phyloP scores from a whole-genome alignment of 1,140 invertebrate genomes.

The Camponotus pennsylvanicus region DNA sequence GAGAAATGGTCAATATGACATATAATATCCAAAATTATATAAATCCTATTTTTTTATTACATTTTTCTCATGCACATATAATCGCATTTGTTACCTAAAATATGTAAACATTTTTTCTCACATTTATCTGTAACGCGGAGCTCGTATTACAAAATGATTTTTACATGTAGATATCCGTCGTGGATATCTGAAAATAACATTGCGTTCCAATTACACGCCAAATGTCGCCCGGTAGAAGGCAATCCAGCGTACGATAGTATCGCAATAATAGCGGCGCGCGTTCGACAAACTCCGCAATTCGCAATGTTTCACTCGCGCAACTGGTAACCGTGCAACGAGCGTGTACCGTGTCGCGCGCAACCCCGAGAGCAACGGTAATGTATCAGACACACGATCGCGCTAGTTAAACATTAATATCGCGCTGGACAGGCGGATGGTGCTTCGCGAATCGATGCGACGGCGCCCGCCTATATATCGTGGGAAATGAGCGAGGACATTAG shows the following conservation, averaged over 20 bases:
- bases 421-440: constrained; percentile 25
- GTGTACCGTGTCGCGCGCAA: constrained; percentile 30
- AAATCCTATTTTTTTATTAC: too few species aligned
- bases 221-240: background rate
- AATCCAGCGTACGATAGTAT: constrained; percentile 17
- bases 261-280: constrained; percentile 15
- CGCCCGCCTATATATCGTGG: constrained; percentile 47
- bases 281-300: constrained; percentile 38
- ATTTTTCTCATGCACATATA: too few species aligned
- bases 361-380: constrained; percentile 52
- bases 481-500: constrained; percentile 62
- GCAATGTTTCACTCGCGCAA: constrained; percentile 20
- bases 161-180: too few species aligned
- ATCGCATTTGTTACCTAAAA: background rate
- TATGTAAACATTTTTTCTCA: too few species aligned
- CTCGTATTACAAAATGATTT: background rate
- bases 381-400: constrained; percentile 59
- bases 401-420: constrained; percentile 63
- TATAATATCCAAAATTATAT: background rate
- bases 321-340: background rate
- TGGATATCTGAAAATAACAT: background rate
- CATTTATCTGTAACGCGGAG: too few species aligned
- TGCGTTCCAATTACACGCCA: background rate
- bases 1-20: background rate
- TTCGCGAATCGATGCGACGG: constrained; percentile 47